Conservation (phyloP, 2,888 invertebrate species). For the Protophormia terraenovae region DNA sequence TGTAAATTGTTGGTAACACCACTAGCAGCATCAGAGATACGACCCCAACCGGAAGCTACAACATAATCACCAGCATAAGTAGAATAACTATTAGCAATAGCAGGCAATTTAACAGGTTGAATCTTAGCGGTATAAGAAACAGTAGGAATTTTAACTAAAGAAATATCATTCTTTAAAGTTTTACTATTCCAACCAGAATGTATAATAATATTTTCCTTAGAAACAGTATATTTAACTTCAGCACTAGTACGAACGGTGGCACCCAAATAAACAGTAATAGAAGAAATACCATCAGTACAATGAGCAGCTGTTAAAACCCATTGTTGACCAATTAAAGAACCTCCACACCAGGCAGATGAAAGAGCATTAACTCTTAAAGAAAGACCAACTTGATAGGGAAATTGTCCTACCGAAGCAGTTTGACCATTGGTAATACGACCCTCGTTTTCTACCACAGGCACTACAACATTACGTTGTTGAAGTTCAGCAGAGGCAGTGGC, state of each 20-base stretch:
- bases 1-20: constrained; percentile 75
- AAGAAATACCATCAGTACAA: constrained; percentile 72
- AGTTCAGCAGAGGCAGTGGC: constrained; percentile 6
- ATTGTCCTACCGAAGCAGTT: constrained; percentile 63
- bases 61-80: constrained; percentile 71
- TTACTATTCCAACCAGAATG: constrained; percentile 76
- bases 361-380: constrained; percentile 68
- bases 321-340: constrained; percentile 73
- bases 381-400: constrained; percentile 76
- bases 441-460: constrained; percentile 24
- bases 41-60: constrained; percentile 75
- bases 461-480: constrained; percentile 26
- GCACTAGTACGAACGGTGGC: constrained; percentile 72
- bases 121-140: constrained; percentile 63
- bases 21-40: constrained; percentile 68
- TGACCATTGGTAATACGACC: constrained; percentile 71
- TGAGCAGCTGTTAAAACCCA: constrained; percentile 78
- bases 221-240: constrained; percentile 70
- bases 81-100: constrained; percentile 68
- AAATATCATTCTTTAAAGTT: constrained; percentile 74
- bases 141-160: constrained; percentile 72
- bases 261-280: constrained; percentile 74
- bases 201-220: constrained; percentile 73
- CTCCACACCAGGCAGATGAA: constrained; percentile 75
- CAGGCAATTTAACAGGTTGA: constrained; percentile 70